Evolutionary conservation across 2,888 invertebrate species (phyloP), one percentile per base, ranked within the genome.

Genomic region (Micoletzkya japonica): DNA sequence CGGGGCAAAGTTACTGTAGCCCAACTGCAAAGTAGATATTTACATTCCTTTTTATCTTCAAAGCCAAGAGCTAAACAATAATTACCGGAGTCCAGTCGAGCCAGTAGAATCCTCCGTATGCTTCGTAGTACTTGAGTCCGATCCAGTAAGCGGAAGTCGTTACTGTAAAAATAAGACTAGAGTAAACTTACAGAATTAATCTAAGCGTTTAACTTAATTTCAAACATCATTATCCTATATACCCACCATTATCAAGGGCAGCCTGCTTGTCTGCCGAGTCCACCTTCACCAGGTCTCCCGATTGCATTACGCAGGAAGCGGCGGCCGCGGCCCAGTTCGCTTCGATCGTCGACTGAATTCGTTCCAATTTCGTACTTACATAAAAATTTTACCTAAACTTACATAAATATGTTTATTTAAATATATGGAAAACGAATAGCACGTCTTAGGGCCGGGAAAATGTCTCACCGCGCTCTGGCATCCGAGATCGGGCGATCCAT

Each of bases 401-500:
- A n/a, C n/a, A n/a, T n/a, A n/a, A n/a, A n/a, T n/a, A n/a, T n/a
- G n/a, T n/a, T n/a, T n/a, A n/a, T n/a, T n/a, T n/a, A n/a, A n/a
- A n/a, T n/a, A n/a, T n/a, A n/a, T n/a, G n/a, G n/a, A n/a, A n/a
- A n/a, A n/a, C n/a, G n/a, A n/a, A n/a, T n/a, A n/a, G n/a, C n/a
- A n/a, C n/a, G n/a, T n/a, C n/a, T n/a, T n/a, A n/a, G n/a, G n/a
- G n/a, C n/a, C n/a, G n/a, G n/a, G n/a, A 32, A 26, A 56, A 32
- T 2, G 0, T 3, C 26, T 14, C 28, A 59, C 37, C 26, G 36
- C 59, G 28, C 32, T 37, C 14, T 32, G 39, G 37, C 59, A 59
- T 37, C 59, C 59, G 30, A 36, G 37, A 59, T 59, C 59, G 37
- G 59, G 59, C 1, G 59, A 59, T 37, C 59, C 59, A 28, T 59